These are phyloP conservation scores for Hydrolagus colliei DNA, from an alignment of 2,797 vertebrate species.

Conservation along the genomic window DNA sequence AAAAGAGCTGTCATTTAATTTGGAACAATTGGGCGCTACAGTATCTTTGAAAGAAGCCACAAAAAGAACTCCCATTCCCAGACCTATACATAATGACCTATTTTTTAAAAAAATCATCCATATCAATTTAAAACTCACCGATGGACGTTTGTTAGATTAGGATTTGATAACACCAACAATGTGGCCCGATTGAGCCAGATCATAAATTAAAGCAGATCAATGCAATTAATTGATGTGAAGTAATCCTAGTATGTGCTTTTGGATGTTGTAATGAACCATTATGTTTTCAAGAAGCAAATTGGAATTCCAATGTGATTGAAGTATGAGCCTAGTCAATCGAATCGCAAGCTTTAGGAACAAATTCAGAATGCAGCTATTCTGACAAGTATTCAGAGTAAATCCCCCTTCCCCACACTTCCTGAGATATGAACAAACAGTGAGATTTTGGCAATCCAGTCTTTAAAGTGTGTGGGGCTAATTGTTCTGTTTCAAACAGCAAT, in stretches of 20 bases:
- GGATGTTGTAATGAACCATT: background rate
- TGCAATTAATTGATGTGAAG: background rate
- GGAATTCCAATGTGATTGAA: too few species aligned
- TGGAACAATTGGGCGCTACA: background rate
- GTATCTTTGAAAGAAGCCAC: background rate
- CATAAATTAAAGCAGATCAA: background rate
- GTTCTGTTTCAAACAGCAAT: too few species aligned
- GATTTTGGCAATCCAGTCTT: slow-evolving; percentile 12
- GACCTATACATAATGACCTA: too few species aligned
- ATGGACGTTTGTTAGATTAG: background rate
- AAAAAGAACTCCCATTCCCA: background rate
- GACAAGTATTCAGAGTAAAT: too few species aligned
- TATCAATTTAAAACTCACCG: background rate
- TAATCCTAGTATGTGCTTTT: background rate
- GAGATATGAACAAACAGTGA: background rate
- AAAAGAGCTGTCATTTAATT: background rate
- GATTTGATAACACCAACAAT: background rate
- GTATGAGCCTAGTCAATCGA: background rate
- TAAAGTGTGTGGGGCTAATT: background rate
- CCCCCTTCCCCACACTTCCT: background rate
- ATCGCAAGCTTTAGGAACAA: background rate
- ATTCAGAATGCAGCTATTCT: too few species aligned
- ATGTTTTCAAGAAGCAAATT: background rate
- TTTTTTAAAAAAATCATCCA: background rate
- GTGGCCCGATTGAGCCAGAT: background rate